Percentiles rank a stretch among this genome's conserved stretches.
phyloP scores from a whole-genome alignment of 53 echinoderm and acorn worm genomes.

The Arbacia lixula region DNA sequence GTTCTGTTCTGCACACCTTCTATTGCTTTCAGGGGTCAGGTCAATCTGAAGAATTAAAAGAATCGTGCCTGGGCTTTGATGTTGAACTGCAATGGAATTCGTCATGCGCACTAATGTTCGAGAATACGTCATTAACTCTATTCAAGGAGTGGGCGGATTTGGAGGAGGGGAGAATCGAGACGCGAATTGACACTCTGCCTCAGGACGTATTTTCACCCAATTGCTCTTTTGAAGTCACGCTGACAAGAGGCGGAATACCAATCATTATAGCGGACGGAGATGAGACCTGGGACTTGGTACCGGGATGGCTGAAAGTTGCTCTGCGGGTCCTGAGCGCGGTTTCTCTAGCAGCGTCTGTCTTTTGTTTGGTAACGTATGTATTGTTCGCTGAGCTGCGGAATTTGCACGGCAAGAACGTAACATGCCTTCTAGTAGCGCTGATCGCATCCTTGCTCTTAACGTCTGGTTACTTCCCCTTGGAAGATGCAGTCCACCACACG shows the following conservation, averaged over 20 bases:
- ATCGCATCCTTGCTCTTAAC: background rate
- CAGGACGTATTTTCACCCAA: background rate
- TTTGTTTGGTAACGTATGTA: slow-evolving; percentile 8
- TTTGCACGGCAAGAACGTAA: slow-evolving; percentile 25
- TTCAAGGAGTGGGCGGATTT: no score
- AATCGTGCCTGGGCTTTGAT: no score
- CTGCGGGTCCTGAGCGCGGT: slow-evolving; percentile 14
- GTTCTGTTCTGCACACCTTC: slow-evolving; percentile 23
- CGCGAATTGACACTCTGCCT: no score
- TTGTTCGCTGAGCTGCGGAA: slow-evolving; percentile 34
- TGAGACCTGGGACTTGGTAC: slow-evolving; percentile 29
- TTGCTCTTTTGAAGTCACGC: no score
- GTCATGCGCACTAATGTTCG: no score
- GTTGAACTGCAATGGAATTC: no score
- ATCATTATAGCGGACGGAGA: slow-evolving; percentile 1
- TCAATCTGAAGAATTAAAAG: no score
- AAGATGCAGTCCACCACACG: background rate
- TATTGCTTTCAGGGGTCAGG: no score
- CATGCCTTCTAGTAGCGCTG: background rate
- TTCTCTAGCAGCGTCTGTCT: background rate
- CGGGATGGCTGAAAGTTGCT: slow-evolving; percentile 1
- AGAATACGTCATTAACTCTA: no score
- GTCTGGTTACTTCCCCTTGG: slow-evolving; percentile 27
- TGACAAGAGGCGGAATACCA: background rate
- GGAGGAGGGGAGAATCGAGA: no score